Evolutionary conservation across 1,140 invertebrate genomes (phyloP).

Genomic region (Dendroctonus valens): DNA sequence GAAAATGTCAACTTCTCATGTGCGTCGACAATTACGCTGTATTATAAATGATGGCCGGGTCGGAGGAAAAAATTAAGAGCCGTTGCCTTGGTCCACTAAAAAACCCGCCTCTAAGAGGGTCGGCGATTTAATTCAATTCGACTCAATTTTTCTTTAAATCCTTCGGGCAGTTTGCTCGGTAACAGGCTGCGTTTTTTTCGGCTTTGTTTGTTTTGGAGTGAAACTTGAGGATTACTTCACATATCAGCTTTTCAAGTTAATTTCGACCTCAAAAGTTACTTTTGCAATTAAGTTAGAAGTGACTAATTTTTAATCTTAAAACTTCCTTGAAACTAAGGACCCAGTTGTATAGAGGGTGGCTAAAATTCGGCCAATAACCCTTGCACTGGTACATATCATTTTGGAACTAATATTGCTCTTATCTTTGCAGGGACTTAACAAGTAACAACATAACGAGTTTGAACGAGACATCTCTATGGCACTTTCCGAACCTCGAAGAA

Average conservation of each 20-base stretch:
- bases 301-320: no score
- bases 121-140: slow-evolving; percentile 19
- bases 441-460: slow-evolving; percentile 46
- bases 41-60: slow-evolving; percentile 29
- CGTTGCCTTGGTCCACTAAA: slow-evolving; percentile 15
- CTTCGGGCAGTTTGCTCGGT: no score
- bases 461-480: slow-evolving; percentile 42
- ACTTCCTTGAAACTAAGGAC: no score
- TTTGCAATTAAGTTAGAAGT: no score
- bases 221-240: no score
- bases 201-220: background rate
- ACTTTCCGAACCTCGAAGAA: slow-evolving; percentile 50
- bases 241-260: no score
- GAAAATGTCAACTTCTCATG: slow-evolving; percentile 33
- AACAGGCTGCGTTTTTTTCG: no score
- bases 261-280: no score
- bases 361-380: no score
- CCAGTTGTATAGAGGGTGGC: no score
- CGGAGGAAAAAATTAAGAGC: slow-evolving; percentile 27
- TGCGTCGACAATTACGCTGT: slow-evolving; percentile 30
- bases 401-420: slow-evolving; percentile 10
- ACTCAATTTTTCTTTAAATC: slow-evolving; percentile 19
- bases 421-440: slow-evolving; percentile 44
- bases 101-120: slow-evolving; percentile 1
- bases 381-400: no score